Evolutionary conservation across 1,140 invertebrate species (phyloP).

Genomic region (Panulirus ornatus): DNA sequence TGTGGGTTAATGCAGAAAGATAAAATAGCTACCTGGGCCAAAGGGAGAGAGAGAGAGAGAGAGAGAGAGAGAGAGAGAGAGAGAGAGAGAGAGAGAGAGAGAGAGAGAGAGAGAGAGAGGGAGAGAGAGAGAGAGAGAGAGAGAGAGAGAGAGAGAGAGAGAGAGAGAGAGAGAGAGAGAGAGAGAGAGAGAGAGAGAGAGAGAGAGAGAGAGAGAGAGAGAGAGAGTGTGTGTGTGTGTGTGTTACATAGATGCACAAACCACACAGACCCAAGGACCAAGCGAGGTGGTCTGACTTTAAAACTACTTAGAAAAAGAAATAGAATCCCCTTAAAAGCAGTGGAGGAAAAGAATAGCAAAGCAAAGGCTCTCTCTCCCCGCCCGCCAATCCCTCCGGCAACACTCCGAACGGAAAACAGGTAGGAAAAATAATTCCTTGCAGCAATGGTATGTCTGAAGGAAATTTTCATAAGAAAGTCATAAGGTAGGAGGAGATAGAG

Average conservation of each 20-base stretch:
- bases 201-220: not conserved
- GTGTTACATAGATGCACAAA: no score
- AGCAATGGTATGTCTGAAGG: no score
- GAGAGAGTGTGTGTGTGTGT: not conserved
- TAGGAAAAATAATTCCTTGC: no score
- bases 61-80: conserved; percentile 8
- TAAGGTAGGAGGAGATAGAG: not conserved
- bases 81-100: conserved; percentile 24
- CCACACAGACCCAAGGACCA: no score
- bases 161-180: conserved; percentile 37
- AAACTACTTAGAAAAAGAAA: not conserved
- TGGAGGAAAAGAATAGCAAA: no score
- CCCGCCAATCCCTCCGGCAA: no score
- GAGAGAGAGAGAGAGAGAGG: conserved; percentile 3
- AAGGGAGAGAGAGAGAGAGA: conserved; percentile 5
- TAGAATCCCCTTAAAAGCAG: no score
- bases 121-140: not conserved
- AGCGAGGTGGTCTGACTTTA: not conserved
- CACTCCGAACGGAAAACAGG: no score
- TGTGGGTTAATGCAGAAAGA: no score
- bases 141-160: conserved; percentile 3
- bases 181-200: conserved; percentile 20
- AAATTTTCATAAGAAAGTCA: no score
- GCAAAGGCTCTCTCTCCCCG: no score
- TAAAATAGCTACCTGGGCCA: no score